These are phyloP conservation scores for Mercenaria mercenaria DNA, from an alignment of 1,140 invertebrate species.

Conservation along the genomic window DNA sequence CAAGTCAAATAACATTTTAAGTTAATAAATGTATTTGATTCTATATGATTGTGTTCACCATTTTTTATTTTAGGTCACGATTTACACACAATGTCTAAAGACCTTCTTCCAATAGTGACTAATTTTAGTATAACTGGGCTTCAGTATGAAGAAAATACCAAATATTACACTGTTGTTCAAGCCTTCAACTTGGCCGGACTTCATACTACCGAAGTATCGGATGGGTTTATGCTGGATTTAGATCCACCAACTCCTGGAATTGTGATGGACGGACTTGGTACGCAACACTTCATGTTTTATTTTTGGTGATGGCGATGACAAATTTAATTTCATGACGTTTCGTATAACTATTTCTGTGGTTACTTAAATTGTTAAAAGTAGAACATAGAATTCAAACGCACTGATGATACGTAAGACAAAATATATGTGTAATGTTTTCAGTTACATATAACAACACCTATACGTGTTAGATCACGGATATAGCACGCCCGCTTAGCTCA, in stretches of 20 bases:
- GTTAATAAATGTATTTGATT: neutral
- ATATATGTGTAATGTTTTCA: no score
- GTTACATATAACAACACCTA: no score
- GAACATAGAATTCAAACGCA: no score
- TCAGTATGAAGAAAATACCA: conserved; percentile 23
- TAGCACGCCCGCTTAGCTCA: no score
- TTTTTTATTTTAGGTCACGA: conserved; percentile 14
- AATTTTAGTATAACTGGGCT: neutral
- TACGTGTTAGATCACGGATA: no score
- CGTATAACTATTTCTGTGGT: neutral
- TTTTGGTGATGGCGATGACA: neutral
- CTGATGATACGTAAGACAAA: no score
- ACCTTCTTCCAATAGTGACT: neutral
- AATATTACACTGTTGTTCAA: conserved; percentile 16
- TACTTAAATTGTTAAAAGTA: neutral
- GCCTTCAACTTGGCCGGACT: conserved; percentile 16
- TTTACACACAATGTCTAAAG: neutral
- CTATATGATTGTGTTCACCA: no score
- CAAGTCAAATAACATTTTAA: no score
- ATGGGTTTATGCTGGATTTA: conserved; percentile 13
- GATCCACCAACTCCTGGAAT: neutral
- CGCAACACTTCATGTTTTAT: neutral
- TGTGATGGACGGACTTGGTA: conserved; percentile 19
- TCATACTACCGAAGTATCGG: conserved; percentile 9
- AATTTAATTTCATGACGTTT: neutral